Evolutionary conservation across 2,797 vertebrate species (phyloP).

Genomic region (Tinamus major): DNA sequence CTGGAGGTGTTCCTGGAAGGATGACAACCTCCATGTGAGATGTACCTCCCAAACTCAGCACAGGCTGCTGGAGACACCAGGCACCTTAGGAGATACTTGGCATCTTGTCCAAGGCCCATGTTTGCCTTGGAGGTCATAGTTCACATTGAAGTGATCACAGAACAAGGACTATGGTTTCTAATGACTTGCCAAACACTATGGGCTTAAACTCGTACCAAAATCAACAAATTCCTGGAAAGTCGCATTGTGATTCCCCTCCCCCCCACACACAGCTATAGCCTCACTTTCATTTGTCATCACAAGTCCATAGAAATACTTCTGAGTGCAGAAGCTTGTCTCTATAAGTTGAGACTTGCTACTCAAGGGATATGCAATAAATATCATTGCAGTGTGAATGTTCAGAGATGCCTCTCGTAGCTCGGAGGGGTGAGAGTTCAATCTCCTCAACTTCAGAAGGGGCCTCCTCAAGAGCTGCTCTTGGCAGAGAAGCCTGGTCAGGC

Average conservation of each 20-base stretch:
- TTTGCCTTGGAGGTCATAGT: background rate
- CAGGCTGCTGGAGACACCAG: background rate
- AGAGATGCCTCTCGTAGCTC: background rate
- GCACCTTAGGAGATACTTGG: background rate
- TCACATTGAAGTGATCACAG: background rate
- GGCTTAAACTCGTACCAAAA: background rate
- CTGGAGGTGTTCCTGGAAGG: background rate
- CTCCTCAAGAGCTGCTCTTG: background rate
- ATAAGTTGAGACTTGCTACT: conserved; percentile 35
- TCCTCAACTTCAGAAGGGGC: background rate
- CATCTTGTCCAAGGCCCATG: background rate
- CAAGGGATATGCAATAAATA: conserved; percentile 8
- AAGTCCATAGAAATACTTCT: background rate
- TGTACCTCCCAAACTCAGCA: background rate
- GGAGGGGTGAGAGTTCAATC: background rate
- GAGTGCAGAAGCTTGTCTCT: conserved; percentile 16
- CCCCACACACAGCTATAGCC: background rate
- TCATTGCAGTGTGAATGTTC: conserved; percentile 6
- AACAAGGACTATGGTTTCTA: background rate
- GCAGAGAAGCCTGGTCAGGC: conserved; percentile 2
- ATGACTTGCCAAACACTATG: background rate
- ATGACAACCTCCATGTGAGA: background rate
- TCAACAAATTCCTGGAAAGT: conserved; percentile 36
- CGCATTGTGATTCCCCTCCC: background rate
- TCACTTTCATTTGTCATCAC: background rate